These are phyloP conservation scores for Brachypalpus laphriformis DNA, from an alignment of 2,888 invertebrate genomes.

Conservation along the genomic window DNA sequence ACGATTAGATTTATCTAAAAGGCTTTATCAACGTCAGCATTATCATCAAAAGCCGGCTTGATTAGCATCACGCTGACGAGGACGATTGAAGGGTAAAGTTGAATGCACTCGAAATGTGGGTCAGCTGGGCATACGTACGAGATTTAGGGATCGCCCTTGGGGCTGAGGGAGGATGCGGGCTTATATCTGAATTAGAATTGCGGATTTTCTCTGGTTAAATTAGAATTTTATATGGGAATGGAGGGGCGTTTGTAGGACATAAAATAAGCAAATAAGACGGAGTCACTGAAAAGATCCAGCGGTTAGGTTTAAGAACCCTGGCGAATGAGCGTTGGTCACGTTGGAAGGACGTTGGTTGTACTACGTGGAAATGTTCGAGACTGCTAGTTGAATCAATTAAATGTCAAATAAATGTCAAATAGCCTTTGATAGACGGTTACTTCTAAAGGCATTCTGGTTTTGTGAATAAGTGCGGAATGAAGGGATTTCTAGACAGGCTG, in stretches of 20 bases:
- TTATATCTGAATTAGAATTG: constrained; percentile 50
- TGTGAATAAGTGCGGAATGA: no score
- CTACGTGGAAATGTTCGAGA: no score
- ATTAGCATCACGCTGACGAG: constrained; percentile 34
- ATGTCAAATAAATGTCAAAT: no score
- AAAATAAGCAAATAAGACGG: not conserved
- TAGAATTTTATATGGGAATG: constrained; percentile 11
- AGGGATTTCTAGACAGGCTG: no score
- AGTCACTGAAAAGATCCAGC: constrained; percentile 1
- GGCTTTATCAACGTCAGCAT: constrained; percentile 55
- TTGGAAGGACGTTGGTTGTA: not conserved
- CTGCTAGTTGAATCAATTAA: no score
- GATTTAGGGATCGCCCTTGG: constrained; percentile 31
- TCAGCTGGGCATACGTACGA: constrained; percentile 43
- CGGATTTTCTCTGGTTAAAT: constrained; percentile 47
- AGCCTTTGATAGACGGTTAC: no score
- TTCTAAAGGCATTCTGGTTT: no score
- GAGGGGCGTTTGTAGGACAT: not conserved
- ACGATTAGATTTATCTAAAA: constrained; percentile 59
- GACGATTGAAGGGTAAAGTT: constrained; percentile 59
- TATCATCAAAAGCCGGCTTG: constrained; percentile 39
- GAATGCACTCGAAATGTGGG: constrained; percentile 68
- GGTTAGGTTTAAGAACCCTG: not conserved
- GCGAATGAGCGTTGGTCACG: not conserved
- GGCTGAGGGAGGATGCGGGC: not conserved